Evolutionary conservation across 2,113 vertebrate species (phyloP).

Genomic region (Corythornis cristatus): DNA sequence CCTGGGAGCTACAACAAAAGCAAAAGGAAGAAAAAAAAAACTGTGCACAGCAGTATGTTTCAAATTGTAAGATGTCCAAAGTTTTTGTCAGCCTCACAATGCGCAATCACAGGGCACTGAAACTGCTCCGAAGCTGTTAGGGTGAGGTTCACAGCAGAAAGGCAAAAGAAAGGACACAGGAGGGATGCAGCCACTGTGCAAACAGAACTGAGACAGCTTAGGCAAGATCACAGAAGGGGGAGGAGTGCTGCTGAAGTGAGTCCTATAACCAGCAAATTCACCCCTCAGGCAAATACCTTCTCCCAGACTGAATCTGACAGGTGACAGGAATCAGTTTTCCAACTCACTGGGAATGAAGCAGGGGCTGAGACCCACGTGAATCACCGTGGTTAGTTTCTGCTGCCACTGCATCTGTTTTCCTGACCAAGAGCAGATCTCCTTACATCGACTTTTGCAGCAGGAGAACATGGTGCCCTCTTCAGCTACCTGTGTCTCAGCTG

Average conservation of each 20-base stretch:
- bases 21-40: neutral
- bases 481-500: neutral
- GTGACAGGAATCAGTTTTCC: neutral
- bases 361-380: accelerated
- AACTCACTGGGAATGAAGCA: neutral
- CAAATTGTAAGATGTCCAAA: slow-evolving; percentile 37
- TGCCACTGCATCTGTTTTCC: neutral
- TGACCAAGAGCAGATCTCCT: neutral
- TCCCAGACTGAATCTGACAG: accelerated
- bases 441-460: accelerated
- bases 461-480: neutral
- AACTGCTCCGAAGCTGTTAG: neutral
- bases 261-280: neutral
- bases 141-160: neutral
- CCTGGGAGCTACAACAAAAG: slow-evolving; percentile 53
- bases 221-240: accelerated
- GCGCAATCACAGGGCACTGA: neutral
- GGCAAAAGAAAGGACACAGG: neutral
- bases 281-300: neutral
- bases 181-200: neutral
- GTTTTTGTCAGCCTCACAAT: slow-evolving; percentile 33
- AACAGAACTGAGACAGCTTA: accelerated
- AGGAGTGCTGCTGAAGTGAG: neutral
- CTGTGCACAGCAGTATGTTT: neutral
- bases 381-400: neutral